Evolutionary conservation across 1,140 invertebrate genomes (phyloP).

Genomic region (Heliothis subflexa): DNA sequence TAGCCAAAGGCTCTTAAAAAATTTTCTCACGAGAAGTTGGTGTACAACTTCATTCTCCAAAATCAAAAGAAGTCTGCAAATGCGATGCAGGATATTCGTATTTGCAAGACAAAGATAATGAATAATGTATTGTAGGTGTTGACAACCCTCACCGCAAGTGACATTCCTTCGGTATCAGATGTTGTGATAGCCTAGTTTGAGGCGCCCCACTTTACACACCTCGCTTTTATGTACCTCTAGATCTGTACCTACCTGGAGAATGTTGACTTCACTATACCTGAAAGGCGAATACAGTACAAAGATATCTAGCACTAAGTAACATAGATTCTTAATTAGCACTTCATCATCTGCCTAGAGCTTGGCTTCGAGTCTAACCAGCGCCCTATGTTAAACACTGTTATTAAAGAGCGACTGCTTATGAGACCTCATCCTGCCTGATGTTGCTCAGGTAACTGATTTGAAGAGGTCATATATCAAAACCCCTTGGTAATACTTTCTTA

Average conservation of each 20-base stretch:
- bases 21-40: too few relatives aligned
- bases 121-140: neutral
- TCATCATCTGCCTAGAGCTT: too few relatives aligned
- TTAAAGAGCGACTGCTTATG: too few relatives aligned
- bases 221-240: neutral
- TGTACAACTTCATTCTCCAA: too few relatives aligned
- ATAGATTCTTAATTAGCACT: neutral
- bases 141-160: neutral
- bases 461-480: too few relatives aligned
- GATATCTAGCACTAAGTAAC: neutral
- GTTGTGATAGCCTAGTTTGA: constrained; percentile 46
- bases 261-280: neutral
- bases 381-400: too few relatives aligned
- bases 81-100: neutral
- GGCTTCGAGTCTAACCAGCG: too few relatives aligned
- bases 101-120: neutral
- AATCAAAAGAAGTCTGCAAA: too few relatives aligned
- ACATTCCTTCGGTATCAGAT: constrained; percentile 43
- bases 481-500: too few relatives aligned
- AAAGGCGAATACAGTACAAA: neutral
- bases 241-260: neutral
- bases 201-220: constrained; percentile 40
- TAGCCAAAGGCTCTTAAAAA: too few relatives aligned
- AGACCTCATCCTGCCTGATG: too few relatives aligned
- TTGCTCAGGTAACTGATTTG: too few relatives aligned